Evolutionary conservation across 2,888 invertebrate genomes (phyloP).

Genomic region (Hypena proboscidalis): DNA sequence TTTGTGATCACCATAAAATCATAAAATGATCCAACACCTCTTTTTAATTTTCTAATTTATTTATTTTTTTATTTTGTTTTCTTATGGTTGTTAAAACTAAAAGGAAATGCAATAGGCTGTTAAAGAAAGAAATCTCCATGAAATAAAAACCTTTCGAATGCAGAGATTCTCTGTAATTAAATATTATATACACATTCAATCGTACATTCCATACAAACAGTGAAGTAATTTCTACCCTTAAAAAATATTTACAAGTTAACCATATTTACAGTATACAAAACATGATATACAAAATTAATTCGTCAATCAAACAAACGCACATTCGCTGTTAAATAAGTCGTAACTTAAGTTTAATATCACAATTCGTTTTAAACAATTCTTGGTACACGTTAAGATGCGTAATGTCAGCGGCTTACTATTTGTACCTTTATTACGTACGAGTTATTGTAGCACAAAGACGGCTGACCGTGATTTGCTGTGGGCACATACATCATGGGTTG

Average conservation of each 20-base stretch:
- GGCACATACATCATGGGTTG: no score
- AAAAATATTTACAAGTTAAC: conserved; percentile 31
- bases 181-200: conserved; percentile 35
- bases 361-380: conserved; percentile 54
- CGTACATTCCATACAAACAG: conserved; percentile 32
- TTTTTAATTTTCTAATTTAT: conserved; percentile 12
- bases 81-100: conserved; percentile 7
- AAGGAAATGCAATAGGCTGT: conserved; percentile 12
- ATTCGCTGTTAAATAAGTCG: conserved; percentile 42
- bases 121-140: conserved; percentile 23
- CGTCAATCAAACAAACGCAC: conserved; percentile 43
- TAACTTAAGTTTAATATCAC: conserved; percentile 75
- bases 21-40: conserved; percentile 21
- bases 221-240: conserved; percentile 41
- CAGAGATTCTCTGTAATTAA: conserved; percentile 40
- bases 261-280: conserved; percentile 39
- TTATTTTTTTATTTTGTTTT: conserved; percentile 12
- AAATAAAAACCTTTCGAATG: conserved; percentile 33
- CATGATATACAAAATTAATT: conserved; percentile 42
- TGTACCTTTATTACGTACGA: no score
- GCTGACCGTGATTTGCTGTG: no score
- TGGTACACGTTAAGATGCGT: neutral
- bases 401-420: neutral
- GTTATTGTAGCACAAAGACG: no score
- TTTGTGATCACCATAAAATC: conserved; percentile 20